These are phyloP conservation scores for Apodemia zela DNA, from an alignment of 2,888 invertebrate species.

Conservation along the genomic window DNA sequence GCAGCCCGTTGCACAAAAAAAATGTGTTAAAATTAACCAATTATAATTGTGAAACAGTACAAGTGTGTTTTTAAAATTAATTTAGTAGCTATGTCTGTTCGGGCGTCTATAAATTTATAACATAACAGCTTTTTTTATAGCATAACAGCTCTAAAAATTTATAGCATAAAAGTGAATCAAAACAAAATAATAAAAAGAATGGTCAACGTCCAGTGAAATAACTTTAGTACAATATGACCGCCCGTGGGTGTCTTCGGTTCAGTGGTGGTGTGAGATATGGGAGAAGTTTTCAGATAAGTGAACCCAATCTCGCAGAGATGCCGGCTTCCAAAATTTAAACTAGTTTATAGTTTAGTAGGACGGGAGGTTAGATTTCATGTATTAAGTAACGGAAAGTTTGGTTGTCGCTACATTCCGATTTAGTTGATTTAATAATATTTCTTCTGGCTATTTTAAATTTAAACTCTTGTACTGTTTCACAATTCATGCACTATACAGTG, in stretches of 20 bases:
- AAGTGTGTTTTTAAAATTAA: no score
- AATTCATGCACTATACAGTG: no score
- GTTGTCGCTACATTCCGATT: neutral
- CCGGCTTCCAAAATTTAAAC: conserved; percentile 15
- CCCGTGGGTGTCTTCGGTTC: conserved; percentile 13
- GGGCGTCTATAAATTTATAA: no score
- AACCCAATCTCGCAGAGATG: conserved; percentile 23
- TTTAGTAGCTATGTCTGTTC: no score
- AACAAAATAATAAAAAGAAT: conserved; percentile 20
- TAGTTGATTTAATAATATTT: neutral
- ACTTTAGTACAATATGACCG: neutral
- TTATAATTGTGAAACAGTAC: no score
- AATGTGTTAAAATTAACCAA: no score
- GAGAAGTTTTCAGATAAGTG: conserved; percentile 26
- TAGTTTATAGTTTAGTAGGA: conserved; percentile 14
- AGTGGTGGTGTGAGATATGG: conserved; percentile 22
- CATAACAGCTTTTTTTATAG: no score
- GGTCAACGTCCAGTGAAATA: conserved; percentile 20
- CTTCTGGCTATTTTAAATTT: neutral
- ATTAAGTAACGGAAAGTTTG: conserved; percentile 9
- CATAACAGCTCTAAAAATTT: neutral
- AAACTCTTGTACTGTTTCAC: no score
- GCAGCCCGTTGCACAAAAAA: no score
- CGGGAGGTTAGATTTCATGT: conserved; percentile 1
- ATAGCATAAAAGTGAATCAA: conserved; percentile 1